These are phyloP conservation scores for Harpalus rubripes DNA, from an alignment of 2,888 invertebrate species.

Conservation along the genomic window DNA sequence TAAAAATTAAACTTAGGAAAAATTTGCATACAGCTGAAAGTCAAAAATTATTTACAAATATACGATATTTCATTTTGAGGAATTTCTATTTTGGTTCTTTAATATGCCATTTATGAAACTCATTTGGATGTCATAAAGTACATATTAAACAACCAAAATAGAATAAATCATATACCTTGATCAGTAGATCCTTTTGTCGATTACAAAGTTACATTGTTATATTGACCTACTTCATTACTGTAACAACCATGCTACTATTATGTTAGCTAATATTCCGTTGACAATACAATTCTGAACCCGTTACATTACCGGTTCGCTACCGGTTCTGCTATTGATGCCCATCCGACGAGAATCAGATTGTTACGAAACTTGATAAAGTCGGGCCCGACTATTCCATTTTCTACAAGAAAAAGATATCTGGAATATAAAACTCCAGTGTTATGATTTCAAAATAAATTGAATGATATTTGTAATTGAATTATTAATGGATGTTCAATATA, in stretches of 20 bases:
- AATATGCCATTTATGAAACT: no score
- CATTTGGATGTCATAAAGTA: no score
- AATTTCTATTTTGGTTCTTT: no score
- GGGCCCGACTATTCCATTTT: no score
- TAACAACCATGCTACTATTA: background rate
- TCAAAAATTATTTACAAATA: no score
- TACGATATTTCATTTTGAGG: no score
- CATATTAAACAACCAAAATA: no score
- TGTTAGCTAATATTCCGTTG: constrained; percentile 6
- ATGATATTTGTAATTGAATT: constrained; percentile 39
- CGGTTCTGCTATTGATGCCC: constrained; percentile 20
- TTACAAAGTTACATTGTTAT: constrained; percentile 1
- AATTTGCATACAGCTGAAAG: no score
- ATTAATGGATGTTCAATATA: constrained; percentile 16
- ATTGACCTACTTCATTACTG: background rate
- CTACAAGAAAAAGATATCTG: background rate
- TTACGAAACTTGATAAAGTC: constrained; percentile 18
- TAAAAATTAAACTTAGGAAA: no score
- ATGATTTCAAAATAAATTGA: background rate
- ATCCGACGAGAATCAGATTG: constrained; percentile 37
- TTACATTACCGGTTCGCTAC: constrained; percentile 10
- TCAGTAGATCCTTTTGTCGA: background rate
- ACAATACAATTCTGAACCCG: constrained; percentile 17
- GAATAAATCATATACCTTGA: background rate
- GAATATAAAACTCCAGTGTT: background rate